Evolutionary conservation across 2,888 invertebrate species (phyloP).

Genomic region (Rhimphoctona megacephalus): DNA sequence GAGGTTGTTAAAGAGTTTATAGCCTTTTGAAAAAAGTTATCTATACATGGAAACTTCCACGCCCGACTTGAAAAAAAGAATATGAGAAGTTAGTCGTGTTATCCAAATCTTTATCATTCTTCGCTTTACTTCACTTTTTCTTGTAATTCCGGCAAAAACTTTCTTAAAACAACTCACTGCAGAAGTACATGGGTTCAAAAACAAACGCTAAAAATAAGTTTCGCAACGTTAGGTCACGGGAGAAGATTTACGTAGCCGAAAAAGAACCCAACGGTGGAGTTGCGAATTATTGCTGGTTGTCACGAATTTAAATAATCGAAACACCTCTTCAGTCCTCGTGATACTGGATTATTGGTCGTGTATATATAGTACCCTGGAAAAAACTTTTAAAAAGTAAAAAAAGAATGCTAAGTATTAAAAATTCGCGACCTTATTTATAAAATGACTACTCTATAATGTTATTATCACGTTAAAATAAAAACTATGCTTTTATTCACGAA

Average conservation of each 20-base stretch:
- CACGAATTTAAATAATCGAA: slow-evolving; percentile 28
- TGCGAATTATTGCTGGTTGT: slow-evolving; percentile 1
- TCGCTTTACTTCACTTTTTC: not conserved
- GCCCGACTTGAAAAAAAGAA: not conserved
- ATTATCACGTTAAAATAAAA: too few species aligned
- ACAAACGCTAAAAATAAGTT: not conserved
- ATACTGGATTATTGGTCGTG: not conserved
- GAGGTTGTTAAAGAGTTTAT: not conserved
- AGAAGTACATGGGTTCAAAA: not conserved
- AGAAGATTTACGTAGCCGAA: not conserved
- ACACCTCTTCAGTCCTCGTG: slow-evolving; percentile 21
- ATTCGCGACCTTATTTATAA: too few species aligned
- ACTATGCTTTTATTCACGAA: too few species aligned
- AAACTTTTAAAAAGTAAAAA: too few species aligned
- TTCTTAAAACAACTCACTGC: not conserved
- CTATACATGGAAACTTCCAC: too few species aligned
- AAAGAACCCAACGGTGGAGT: not conserved
- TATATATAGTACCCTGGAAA: too few species aligned
- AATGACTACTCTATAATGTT: too few species aligned
- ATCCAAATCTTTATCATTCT: not conserved
- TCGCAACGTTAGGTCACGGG: not conserved
- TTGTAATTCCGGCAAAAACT: not conserved
- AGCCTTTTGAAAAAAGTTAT: not conserved
- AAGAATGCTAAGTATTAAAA: too few species aligned
- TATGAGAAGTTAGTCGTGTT: not conserved